Evolutionary conservation across 2,113 vertebrate genomes (phyloP), one percentile per base, ranked within the genome.

Genomic region (Amphiprion ocellaris): DNA sequence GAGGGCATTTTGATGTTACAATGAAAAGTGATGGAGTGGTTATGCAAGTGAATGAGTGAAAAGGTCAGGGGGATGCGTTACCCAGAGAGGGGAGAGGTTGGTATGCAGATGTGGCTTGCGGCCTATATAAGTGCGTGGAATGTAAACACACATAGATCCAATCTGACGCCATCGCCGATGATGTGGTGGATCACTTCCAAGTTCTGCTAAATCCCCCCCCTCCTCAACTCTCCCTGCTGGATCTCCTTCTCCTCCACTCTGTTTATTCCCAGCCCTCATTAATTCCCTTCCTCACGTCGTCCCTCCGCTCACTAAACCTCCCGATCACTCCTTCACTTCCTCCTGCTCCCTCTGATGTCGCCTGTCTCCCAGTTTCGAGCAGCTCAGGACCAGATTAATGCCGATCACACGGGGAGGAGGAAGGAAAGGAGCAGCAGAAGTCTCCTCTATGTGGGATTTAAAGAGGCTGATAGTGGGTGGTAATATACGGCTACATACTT

Each of bases 381-480:
- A 9, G 52, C 77, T 78, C 37, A 12, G 63, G 14, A 54, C 9
- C 62, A 79, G 77, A 80, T 85, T 79, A 85, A 69, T 53, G 49
- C 54, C 2, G 14, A 79, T 83, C 52, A 59, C 82, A 70, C 6
- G 17, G 52, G 12, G 14, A 33, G 55, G 30, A 54, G 19, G 59
- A 54, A 24, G 41, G 21, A 59, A 41, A 52, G 62, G n/a, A 23
- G 30, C 30, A 30, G 30, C 16, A 7, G 39, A 53, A 41, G 19
- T 64, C 24, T 28, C 19, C 24, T 49, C 55, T 41, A 0, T 56
- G 0, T 2, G 1, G 30, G 74, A 56, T 37, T 64, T 41, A 49
- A 55, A 75, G 23, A 30, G 5, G 33, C 0, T 68, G 47, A 59
- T 49, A 10, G 50, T 17, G 44, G 19, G 11, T 23, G 41, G 9